phyloP scores from a whole-genome alignment of 2,113 vertebrate genomes.

The Alethe castanea region DNA sequence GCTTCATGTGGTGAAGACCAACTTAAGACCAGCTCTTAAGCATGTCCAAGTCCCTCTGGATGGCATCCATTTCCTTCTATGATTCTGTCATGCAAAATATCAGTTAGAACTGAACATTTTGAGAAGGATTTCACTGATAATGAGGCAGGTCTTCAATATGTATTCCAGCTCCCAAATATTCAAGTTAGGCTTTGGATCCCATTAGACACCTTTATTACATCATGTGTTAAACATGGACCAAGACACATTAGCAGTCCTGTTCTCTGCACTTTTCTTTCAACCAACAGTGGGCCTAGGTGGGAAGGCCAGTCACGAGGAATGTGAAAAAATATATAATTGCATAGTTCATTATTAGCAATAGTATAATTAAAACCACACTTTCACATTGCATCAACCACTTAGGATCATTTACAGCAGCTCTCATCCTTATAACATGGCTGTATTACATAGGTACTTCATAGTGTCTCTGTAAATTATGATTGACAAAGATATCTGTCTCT shows the following conservation, averaged over 20 bases:
- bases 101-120: neutral
- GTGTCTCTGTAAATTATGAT: fast-evolving
- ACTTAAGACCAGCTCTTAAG: neutral
- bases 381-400: neutral
- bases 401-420: neutral
- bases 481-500: neutral
- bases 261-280: neutral
- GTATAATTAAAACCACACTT: neutral
- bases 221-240: neutral
- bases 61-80: neutral
- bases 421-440: neutral
- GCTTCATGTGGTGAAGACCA: neutral
- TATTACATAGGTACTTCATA: neutral
- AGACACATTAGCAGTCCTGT: neutral
- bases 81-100: neutral
- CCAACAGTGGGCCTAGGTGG: neutral
- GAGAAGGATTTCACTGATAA: neutral
- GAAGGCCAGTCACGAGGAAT: neutral
- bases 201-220: neutral
- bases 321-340: neutral
- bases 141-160: neutral
- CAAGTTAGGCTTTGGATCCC: neutral
- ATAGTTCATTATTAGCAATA: neutral
- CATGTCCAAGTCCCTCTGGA: neutral
- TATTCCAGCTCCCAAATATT: neutral